Base-by-base conservation (phyloP, 2,888 invertebrate genomes). In the Metopia argyrocephala region DNA sequence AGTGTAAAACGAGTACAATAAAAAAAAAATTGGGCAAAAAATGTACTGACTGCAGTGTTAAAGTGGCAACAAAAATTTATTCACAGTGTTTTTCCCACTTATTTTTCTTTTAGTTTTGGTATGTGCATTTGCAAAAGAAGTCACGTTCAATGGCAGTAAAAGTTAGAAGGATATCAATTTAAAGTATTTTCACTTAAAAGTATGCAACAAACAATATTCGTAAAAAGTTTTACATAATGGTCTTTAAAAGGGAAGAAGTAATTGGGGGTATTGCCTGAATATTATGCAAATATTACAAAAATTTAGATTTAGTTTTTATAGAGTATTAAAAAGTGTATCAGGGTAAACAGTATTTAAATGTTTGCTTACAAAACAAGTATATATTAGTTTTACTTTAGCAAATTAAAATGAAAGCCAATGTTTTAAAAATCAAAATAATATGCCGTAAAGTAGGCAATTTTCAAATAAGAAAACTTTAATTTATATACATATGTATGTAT, bases 121-220 rank as follows among this genome's bases (percentile, higher is more conserved):
- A 66, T 78, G 52, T 46, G 27, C 15, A n/a, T n/a, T 48, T 61
- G 12, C 61, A 27, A 73, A 78, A 78, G 66, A 78, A 78, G 78
- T 78, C 78, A 78, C 78, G 78, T 78, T 68, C 78, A 73, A 62
- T 73, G 71, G 78, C 78, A 78, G 78, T 78, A 78, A 78, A 66
- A 78, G 71, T 61, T 27, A 66, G 66, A 66, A 73, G 78, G 71
- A 73, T 78, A 78, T 73, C 78, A 78, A 78, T 78, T 78, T 65
- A 71, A 56, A 69, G 62, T 38, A 76, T n/a, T 31, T 38, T 62
- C 56, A 54, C 56, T n/a, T 56, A 38, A 56, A 62, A 69, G 46
- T 48, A 38, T 69, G 69, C 48, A 38, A 6, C 12, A 28, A 56
- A 69, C 69, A 38, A 46, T 56, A 69, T 64, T 62, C 62, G 48